Evolutionary conservation across 2,888 invertebrate genomes (phyloP).

Genomic region (Gryllus longicercus): DNA sequence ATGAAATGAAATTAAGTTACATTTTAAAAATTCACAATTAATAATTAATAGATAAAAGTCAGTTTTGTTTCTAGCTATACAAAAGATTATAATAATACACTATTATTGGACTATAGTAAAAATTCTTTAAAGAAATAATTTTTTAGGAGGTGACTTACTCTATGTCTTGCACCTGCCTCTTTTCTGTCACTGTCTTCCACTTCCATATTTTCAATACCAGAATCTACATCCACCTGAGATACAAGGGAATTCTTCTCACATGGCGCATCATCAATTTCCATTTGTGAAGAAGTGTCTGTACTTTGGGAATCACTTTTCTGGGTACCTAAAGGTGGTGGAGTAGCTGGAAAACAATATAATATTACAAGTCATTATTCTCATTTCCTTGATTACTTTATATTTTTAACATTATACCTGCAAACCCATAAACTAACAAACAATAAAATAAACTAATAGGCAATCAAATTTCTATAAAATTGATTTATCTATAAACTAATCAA

Average conservation of each 20-base stretch:
- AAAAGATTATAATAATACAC: too few species aligned
- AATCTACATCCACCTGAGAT: conserved; percentile 61
- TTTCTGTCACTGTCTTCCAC: conserved; percentile 53
- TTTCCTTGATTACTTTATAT: not conserved
- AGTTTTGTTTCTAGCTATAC: too few species aligned
- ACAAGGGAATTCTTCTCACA: conserved; percentile 51
- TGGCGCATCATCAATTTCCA: conserved; percentile 58
- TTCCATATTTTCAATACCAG: conserved; percentile 74
- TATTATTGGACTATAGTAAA: too few species aligned
- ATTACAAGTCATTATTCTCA: not conserved
- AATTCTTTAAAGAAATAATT: too few species aligned
- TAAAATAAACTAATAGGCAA: too few species aligned
- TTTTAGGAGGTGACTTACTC: conserved; percentile 41
- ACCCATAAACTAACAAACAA: too few species aligned
- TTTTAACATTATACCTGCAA: too few species aligned
- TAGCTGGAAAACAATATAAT: conserved; percentile 3
- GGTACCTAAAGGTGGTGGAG: conserved; percentile 32
- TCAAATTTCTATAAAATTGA: too few species aligned
- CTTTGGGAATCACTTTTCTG: conserved; percentile 47
- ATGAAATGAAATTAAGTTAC: too few species aligned
- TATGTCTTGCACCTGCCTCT: conserved; percentile 44
- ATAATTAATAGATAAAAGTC: too few species aligned
- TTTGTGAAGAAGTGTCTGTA: conserved; percentile 50
- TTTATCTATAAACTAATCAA: too few species aligned
- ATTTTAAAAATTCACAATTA: too few species aligned